Base-by-base conservation (phyloP, 2,113 vertebrate species). In the Podarcis raffonei region DNA sequence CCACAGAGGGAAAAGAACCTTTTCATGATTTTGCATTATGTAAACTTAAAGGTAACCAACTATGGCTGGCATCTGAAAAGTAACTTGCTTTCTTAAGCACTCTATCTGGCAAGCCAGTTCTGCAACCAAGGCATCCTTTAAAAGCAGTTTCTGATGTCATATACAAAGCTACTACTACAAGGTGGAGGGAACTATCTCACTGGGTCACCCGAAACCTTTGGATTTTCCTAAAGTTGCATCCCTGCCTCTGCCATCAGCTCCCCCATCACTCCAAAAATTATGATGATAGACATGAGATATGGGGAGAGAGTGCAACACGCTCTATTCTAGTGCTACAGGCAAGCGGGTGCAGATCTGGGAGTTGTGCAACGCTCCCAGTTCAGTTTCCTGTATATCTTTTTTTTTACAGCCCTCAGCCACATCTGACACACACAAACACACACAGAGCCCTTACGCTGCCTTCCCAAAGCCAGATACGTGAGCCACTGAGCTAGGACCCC, bases 101-200 rank as follows among this genome's bases (percentile, higher is more conserved):
- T 6, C 23, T 39, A 32, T 27, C 6, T 65, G 20, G 3, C 30
- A 88, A 68, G 48, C 23, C 59, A 69, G 7, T 77, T 77, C 6
- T 88, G 87, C 76, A 88, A 77, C 62, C 23, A 65, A 88, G 25
- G 37, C 15, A 6, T 13, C n/a, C 81, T 87, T 35, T 22, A 53
- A 59, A 81, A 81, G 23, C 32, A 15, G 48, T 62, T 81, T 30
- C 15, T 81, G n/a, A 53, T 69, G 37, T 74, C 25, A 9, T 23
- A 30, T 1, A 3, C 12, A 72, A 25, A 23, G 74, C 37, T 39
- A 25, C 23, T 72, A 30, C 57, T 84, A 20, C 37, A 74, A 39
- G 32, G 4, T 9, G 37, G 25, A 35, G 35, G 22, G 35, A 66
- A 53, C 6, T 25, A 22, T 20, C 66, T 27, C 42, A 74, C 6